phyloP scores from a whole-genome alignment of 2,797 vertebrate genomes.

The Brachyrhaphis roseni region DNA sequence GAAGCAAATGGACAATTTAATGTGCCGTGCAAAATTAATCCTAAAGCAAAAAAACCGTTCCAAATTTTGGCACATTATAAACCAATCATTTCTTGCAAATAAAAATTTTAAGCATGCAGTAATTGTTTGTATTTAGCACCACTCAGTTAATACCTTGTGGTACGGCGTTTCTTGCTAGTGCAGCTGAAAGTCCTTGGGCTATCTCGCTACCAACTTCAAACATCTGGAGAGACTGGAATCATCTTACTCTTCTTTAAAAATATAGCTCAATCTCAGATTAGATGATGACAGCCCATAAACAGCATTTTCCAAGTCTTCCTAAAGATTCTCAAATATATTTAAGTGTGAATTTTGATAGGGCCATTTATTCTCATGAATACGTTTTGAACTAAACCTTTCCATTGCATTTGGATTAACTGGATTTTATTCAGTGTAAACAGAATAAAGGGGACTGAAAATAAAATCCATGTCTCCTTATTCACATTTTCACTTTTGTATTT shows the following conservation, averaged over 20 bases:
- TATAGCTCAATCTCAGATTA: not conserved
- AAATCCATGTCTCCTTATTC: not conserved
- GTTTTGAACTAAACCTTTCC: not conserved
- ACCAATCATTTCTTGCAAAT: not conserved
- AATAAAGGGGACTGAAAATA: not conserved
- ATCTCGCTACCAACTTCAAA: not conserved
- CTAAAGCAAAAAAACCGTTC: not conserved
- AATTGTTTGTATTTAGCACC: not conserved
- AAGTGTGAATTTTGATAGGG: not conserved
- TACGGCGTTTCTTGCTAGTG: not conserved
- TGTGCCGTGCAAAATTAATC: not conserved
- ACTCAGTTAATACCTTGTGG: not conserved
- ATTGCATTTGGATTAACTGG: not conserved
- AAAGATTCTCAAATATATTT: not conserved
- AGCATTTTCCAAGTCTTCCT: not conserved
- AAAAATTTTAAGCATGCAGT: not conserved
- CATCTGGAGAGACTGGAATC: not conserved
- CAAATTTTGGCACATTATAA: not conserved
- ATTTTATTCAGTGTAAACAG: not conserved
- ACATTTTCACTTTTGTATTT: not conserved
- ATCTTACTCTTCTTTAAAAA: not conserved
- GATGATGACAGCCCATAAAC: not conserved
- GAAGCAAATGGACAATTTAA: not conserved
- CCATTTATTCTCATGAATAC: not conserved
- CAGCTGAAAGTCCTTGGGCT: not conserved